Conservation (phyloP, 1,140 invertebrate genomes). For the Manduca sexta region DNA sequence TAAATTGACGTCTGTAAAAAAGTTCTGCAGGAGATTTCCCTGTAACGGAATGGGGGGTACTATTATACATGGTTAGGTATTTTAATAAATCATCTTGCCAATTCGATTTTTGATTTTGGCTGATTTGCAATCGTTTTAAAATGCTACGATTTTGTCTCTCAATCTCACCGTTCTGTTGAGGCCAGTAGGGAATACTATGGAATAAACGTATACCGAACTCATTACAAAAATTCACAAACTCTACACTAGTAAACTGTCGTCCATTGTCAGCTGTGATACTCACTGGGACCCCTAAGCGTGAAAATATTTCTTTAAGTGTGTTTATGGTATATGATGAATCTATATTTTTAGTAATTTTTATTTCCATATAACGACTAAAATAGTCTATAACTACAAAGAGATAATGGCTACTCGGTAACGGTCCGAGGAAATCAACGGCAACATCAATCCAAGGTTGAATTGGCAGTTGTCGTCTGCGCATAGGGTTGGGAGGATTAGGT, state of each 20-base stretch:
- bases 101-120: constrained; percentile 10
- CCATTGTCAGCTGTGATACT: constrained; percentile 23
- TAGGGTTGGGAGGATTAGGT: constrained; percentile 13
- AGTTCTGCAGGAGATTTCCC: constrained; percentile 22
- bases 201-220: constrained; percentile 12
- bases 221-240: constrained; percentile 11
- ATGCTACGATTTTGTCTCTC: constrained; percentile 27
- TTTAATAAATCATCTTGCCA: constrained; percentile 13
- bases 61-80: constrained; percentile 28
- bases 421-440: constrained; percentile 19
- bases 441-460: constrained; percentile 14
- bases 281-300: constrained; percentile 16
- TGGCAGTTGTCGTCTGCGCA: constrained; percentile 18
- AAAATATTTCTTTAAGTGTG: constrained; percentile 18
- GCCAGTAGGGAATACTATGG: constrained; percentile 26
- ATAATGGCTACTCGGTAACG: constrained; percentile 16
- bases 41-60: constrained; percentile 18
- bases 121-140: constrained; percentile 21
- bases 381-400: constrained; percentile 21
- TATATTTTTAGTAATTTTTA: constrained; percentile 23
- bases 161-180: constrained; percentile 28
- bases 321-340: constrained; percentile 20
- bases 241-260: constrained; percentile 14
- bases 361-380: constrained; percentile 23
- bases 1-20: constrained; percentile 10